Evolutionary conservation across 2,113 vertebrate genomes (phyloP), one percentile per base, ranked within the genome.

Genomic region (Archocentrus centrarchus): DNA sequence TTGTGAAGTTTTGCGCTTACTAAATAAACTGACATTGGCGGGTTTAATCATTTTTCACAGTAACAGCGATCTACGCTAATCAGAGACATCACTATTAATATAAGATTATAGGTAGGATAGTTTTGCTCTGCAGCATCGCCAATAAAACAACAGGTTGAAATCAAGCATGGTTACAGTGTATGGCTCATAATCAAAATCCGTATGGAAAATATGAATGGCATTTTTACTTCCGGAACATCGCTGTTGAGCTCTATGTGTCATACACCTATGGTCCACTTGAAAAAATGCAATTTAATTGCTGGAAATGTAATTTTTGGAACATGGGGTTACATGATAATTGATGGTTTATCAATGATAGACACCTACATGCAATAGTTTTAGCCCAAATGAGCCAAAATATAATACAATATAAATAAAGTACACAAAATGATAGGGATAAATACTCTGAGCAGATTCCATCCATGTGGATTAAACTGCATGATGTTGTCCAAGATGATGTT

Each of bases 181-280:
- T 3, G 17, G 0, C 15, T 17, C 63, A 44, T 66, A 44, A 66
- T 24, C 8, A 11, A 50, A 53, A 20, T 20, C 17, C 17, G 6
- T 53, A 53, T 53, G 47, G 17, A 18, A 6, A 20, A 9, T 20
- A 20, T 55, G 50, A 55, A 53, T 8, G 18, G 17, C 17, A 53
- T 50, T 0, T 70, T 70, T 70, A 70, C 41, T 70, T 70, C 15
- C 17, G 3, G 5, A 68, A 68, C 47, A 27, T 68, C 39, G 6
- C 39, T 47, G 39, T 68, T 68, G 9, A 68, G 64, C 15, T 70
- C 66, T 50, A 3, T 53, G 30, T 32, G 44, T 53, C 47, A 55
- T 53, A n/a, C 47, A 53, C 47, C 17, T 3, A 5, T 18, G 6
- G 32, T 53, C 24, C 39, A 17, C 37, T 73, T 73, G 24, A 44